A percentile compares a stretch with the other conserved stretches of the same genome.
These are phyloP conservation scores for Ceratitis capitata DNA, from an alignment of 1,140 invertebrate genomes.

Conservation along the genomic window DNA sequence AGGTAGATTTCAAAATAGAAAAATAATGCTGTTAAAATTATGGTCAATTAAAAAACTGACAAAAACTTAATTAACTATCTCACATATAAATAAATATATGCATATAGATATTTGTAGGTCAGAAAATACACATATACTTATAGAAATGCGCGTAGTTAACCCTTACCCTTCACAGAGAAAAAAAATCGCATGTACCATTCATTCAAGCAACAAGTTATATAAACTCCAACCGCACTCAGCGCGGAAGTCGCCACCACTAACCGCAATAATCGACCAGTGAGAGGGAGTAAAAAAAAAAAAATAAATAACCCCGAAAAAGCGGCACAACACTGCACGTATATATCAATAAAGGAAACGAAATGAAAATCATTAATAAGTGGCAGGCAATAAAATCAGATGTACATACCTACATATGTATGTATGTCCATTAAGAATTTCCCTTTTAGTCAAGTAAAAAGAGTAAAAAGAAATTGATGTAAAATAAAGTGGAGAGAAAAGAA, in stretches of 20 bases:
- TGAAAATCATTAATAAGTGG: constrained; percentile 25
- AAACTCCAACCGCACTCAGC: not conserved
- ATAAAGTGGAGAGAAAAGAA: not conserved
- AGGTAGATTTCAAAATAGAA: no score
- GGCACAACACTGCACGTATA: not conserved
- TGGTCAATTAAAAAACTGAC: no score
- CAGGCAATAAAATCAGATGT: not conserved
- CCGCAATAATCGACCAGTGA: constrained; percentile 1
- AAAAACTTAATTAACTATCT: no score
- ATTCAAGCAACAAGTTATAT: constrained; percentile 36
- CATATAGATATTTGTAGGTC: not conserved
- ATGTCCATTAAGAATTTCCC: no score
- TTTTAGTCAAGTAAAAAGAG: not conserved
- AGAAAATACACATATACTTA: not conserved
- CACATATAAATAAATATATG: not conserved
- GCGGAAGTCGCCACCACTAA: constrained; percentile 22
- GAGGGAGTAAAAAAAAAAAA: not conserved
- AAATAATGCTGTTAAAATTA: no score
- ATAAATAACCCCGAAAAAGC: not conserved
- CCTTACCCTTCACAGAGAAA: not conserved
- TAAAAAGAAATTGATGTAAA: no score
- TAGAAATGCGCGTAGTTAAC: not conserved
- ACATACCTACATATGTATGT: no score
- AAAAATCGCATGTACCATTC: not conserved
- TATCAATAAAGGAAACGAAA: not conserved